Conservation (phyloP, 2,888 invertebrate genomes). For the Stenolophus ochropezus region DNA sequence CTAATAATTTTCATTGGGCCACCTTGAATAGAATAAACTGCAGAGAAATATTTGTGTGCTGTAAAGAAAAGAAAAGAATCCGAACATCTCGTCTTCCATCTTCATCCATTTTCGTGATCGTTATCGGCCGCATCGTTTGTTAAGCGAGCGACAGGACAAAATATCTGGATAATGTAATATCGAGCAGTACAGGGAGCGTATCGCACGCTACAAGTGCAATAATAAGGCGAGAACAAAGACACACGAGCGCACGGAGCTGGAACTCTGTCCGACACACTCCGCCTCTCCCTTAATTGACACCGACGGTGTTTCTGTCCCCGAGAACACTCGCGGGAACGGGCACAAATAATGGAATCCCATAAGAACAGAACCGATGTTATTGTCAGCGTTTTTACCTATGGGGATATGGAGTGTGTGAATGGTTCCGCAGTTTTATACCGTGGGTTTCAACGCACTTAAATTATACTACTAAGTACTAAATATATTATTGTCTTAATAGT, state of each 20-base stretch:
- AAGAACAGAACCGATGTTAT: neutral
- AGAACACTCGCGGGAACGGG: neutral
- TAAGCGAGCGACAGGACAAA: neutral
- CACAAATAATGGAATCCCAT: neutral
- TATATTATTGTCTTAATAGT: too few relatives aligned
- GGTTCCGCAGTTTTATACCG: neutral
- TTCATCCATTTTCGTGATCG: conserved; percentile 10
- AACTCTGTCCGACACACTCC: neutral
- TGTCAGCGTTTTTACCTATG: neutral
- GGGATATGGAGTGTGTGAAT: neutral
- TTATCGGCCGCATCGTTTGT: conserved; percentile 11
- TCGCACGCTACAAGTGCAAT: conserved; percentile 21
- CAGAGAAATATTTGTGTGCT: too few relatives aligned
- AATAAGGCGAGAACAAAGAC: conserved; percentile 24
- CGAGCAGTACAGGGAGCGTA: conserved; percentile 10
- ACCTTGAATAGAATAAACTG: too few relatives aligned
- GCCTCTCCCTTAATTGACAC: conserved; percentile 8
- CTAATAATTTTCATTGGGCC: too few relatives aligned
- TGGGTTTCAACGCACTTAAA: too few relatives aligned
- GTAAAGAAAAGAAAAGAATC: neutral
- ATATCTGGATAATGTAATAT: conserved; percentile 19
- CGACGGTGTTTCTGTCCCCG: neutral
- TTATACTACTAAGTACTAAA: too few relatives aligned
- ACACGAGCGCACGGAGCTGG: neutral
- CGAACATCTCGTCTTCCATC: neutral